Percentiles rank a stretch among this genome's conserved stretches.
Conservation (phyloP, 2,888 invertebrate genomes). For the Eupeodes luniger region DNA sequence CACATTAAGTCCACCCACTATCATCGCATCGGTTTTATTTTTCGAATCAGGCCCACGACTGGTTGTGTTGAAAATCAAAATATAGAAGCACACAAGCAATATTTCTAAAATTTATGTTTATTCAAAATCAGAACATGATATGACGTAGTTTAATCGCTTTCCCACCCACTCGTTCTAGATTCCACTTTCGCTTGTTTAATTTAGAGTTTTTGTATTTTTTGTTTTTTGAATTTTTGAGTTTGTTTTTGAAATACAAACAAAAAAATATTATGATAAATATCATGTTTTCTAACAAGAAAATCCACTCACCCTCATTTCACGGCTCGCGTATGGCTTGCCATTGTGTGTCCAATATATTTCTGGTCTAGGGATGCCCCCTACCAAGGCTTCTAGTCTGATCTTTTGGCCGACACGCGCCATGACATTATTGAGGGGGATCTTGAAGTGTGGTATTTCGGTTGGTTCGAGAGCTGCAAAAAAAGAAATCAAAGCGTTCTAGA, state of each 20-base stretch:
- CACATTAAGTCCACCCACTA: conserved; percentile 2
- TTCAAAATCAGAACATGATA: conserved; percentile 36
- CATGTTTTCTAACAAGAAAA: conserved; percentile 28
- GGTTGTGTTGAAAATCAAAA: conserved; percentile 12
- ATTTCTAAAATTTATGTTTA: conserved; percentile 1
- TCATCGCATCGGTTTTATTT: neutral
- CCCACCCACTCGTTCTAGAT: conserved; percentile 44
- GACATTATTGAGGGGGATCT: conserved; percentile 88
- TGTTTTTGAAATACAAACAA: neutral
- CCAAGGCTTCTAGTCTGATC: conserved; percentile 89
- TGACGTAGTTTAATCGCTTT: conserved; percentile 30
- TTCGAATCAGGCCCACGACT: neutral
- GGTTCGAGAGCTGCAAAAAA: conserved; percentile 86
- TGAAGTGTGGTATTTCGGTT: conserved; percentile 87
- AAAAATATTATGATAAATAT: neutral
- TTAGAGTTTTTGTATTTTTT: neutral
- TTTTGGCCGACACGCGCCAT: conserved; percentile 90
- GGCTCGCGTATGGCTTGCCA: conserved; percentile 87
- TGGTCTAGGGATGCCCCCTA: conserved; percentile 88
- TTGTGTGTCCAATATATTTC: conserved; percentile 89
- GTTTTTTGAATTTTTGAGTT: neutral
- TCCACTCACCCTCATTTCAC: conserved; percentile 86
- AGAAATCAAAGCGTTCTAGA: neutral
- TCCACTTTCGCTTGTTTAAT: conserved; percentile 15
- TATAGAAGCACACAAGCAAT: neutral